Evolutionary conservation across 2,888 invertebrate species (phyloP).

Genomic region (Lasioglossum marginatum): DNA sequence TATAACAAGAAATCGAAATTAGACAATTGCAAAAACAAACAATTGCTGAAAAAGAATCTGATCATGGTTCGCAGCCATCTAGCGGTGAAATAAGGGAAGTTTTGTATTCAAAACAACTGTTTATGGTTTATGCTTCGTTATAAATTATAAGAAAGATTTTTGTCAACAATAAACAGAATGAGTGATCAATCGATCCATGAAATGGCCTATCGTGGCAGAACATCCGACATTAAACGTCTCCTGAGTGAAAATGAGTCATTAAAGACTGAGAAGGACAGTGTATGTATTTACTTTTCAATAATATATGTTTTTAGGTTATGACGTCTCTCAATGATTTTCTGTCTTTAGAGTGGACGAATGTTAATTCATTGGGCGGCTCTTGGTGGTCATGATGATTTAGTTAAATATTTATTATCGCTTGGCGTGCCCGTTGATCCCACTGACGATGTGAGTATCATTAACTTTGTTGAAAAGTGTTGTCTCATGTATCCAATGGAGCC

Average conservation of each 20-base stretch:
- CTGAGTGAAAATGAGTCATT: slow-evolving; percentile 86
- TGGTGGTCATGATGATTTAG: slow-evolving; percentile 91
- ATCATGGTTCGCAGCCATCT: neutral
- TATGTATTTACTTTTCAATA: slow-evolving; percentile 78
- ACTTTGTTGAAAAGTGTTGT: neutral
- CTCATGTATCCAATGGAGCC: neutral
- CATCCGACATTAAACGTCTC: slow-evolving; percentile 88
- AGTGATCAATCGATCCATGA: slow-evolving; percentile 80
- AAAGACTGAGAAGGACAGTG: slow-evolving; percentile 85
- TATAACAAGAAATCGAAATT: neutral
- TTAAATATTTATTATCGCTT: slow-evolving; percentile 88
- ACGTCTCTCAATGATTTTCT: slow-evolving; percentile 13
- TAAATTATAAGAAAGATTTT: neutral
- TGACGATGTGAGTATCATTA: slow-evolving; percentile 87
- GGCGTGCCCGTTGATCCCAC: slow-evolving; percentile 89
- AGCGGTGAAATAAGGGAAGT: neutral
- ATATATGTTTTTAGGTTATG: slow-evolving; percentile 44
- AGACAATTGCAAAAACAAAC: neutral
- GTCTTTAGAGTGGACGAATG: slow-evolving; percentile 88
- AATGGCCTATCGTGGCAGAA: slow-evolving; percentile 90
- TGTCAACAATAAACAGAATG: slow-evolving; percentile 22
- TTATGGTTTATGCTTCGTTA: neutral
- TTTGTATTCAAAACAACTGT: neutral
- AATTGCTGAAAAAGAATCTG: neutral
- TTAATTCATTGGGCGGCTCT: slow-evolving; percentile 93